phyloP scores from a whole-genome alignment of 64 coral and sea anemone genomes.

The Orbicella faveolata region DNA sequence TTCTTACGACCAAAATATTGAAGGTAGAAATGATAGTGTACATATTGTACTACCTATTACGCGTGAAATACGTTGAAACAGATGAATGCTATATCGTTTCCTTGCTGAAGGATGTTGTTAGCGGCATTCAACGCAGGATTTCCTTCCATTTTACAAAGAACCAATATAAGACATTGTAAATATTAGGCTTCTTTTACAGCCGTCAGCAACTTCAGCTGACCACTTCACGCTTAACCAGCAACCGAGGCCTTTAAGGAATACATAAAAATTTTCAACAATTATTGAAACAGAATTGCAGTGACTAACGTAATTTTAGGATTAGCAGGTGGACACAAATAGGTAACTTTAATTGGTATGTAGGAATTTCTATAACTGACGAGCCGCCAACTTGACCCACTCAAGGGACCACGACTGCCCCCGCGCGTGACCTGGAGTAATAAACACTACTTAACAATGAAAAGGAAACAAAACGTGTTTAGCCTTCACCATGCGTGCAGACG shows the following conservation, averaged over 20 bases:
- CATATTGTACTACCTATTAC: background rate
- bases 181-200: background rate
- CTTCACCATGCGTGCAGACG: background rate
- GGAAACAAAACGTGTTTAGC: background rate
- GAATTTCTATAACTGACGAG: background rate
- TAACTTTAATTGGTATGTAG: background rate
- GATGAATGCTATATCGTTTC: background rate
- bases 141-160: background rate
- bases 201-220: background rate
- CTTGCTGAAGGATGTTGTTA: background rate
- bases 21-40: background rate
- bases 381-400: background rate
- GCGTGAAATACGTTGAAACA: background rate
- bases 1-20: background rate
- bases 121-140: background rate
- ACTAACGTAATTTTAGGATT: background rate
- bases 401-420: background rate
- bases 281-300: background rate
- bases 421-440: background rate
- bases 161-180: background rate
- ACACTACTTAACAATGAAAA: background rate
- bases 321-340: too few relatives aligned
- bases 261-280: background rate
- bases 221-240: background rate
- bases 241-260: too few relatives aligned